Evolutionary conservation across 1,140 invertebrate genomes (phyloP).

Genomic region (Penaeus chinensis): DNA sequence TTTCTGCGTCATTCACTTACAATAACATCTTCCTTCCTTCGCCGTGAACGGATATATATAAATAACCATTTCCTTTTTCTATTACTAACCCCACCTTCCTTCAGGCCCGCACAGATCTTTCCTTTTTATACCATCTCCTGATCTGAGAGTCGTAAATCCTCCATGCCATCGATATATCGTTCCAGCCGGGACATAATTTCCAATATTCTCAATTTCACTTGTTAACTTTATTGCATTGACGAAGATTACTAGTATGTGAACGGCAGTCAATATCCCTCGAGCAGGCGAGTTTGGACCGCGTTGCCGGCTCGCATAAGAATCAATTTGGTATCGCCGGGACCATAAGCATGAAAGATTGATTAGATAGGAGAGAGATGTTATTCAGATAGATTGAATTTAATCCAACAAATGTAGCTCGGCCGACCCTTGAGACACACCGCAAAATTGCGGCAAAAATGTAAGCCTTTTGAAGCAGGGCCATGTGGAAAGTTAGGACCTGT

Average conservation of each 20-base stretch:
- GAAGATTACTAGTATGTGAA: conserved; percentile 62
- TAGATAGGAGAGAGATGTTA: conserved; percentile 64
- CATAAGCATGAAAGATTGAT: conserved; percentile 64
- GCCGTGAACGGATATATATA: no score
- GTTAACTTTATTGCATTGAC: conserved; percentile 64
- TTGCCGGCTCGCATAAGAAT: not conserved
- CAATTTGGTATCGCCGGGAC: conserved; percentile 9
- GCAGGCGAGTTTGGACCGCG: conserved; percentile 28
- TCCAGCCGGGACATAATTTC: conserved; percentile 62
- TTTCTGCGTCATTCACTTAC: no score
- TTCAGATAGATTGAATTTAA: conserved; percentile 65
- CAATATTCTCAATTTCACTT: conserved; percentile 64
- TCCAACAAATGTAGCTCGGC: conserved; percentile 63
- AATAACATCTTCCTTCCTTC: no score
- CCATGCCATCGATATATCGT: conserved; percentile 62
- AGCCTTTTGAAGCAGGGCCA: conserved; percentile 47
- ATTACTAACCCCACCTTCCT: not conserved
- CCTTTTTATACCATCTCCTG: conserved; percentile 60
- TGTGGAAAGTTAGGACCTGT: conserved; percentile 46
- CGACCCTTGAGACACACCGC: conserved; percentile 48
- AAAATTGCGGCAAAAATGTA: conserved; percentile 61
- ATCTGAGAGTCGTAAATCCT: conserved; percentile 62
- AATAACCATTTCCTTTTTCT: not conserved
- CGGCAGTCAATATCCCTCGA: conserved; percentile 43
- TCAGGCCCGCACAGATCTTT: conserved; percentile 26